These are phyloP conservation scores for Drosophila dunni DNA, from an alignment of 1,140 invertebrate genomes.

Conservation along the genomic window DNA sequence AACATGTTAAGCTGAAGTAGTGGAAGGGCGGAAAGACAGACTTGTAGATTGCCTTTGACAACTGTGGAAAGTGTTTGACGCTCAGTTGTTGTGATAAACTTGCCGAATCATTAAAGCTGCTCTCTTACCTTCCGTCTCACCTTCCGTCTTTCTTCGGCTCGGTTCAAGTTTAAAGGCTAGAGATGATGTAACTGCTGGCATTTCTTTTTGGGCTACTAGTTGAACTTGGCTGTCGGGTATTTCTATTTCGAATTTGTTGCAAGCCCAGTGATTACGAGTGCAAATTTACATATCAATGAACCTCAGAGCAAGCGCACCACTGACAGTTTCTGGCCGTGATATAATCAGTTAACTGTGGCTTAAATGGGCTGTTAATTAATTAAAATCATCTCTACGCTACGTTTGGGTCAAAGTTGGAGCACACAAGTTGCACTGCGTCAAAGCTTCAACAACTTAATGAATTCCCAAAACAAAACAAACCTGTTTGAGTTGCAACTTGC, in stretches of 20 bases:
- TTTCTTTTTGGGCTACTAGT: constrained; percentile 63
- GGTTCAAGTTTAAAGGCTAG: constrained; percentile 64
- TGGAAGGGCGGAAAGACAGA: not conserved
- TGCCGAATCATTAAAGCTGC: constrained; percentile 9
- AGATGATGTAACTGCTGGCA: constrained; percentile 68
- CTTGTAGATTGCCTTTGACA: constrained; percentile 1
- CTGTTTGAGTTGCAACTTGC: constrained; percentile 21
- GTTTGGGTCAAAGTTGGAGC: constrained; percentile 18
- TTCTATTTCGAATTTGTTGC: constrained; percentile 2
- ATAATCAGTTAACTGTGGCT: constrained; percentile 63
- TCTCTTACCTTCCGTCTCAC: too few species aligned
- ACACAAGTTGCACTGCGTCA: not conserved
- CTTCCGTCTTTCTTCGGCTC: constrained; percentile 1
- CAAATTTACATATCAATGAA: constrained; percentile 76
- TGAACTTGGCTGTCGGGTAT: constrained; percentile 62
- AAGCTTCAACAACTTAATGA: constrained; percentile 6
- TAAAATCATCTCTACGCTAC: constrained; percentile 10
- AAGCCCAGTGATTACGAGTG: constrained; percentile 38
- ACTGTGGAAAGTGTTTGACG: constrained; percentile 5
- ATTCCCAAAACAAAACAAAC: not conserved
- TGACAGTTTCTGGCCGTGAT: constrained; percentile 50
- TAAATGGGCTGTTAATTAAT: constrained; percentile 76
- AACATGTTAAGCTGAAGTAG: not conserved
- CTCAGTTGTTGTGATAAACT: not conserved
- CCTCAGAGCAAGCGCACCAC: constrained; percentile 17